Conservation (phyloP, 2,797 vertebrate species). For the Cirrhinus molitorella region DNA sequence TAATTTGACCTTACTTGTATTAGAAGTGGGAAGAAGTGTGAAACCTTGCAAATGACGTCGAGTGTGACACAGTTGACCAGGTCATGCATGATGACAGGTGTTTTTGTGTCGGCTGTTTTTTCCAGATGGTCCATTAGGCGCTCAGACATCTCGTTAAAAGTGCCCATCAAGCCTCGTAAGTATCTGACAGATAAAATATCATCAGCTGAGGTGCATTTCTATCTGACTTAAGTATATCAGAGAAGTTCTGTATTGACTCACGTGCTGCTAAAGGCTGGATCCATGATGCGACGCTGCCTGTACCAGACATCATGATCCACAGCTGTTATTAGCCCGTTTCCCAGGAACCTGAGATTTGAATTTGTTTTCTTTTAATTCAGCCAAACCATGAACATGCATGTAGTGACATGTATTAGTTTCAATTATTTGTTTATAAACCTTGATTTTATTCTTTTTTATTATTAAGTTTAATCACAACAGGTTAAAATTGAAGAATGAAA, state of each 20-base stretch:
- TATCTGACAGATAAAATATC: constrained; percentile 73
- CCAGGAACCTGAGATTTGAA: constrained; percentile 81
- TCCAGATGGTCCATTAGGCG: constrained; percentile 83
- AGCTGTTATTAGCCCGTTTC: constrained; percentile 84
- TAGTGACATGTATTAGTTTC: no score
- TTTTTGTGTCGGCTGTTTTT: constrained; percentile 78
- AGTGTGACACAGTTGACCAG: constrained; percentile 84
- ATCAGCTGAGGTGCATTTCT: background rate
- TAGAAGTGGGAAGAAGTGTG: background rate
- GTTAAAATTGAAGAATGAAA: no score
- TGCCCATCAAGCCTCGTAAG: constrained; percentile 83
- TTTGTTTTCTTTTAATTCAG: no score
- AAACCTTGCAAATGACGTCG: constrained; percentile 89
- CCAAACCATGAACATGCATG: no score
- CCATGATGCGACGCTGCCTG: constrained; percentile 89
- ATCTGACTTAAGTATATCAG: background rate
- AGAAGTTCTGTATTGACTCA: constrained; percentile 69
- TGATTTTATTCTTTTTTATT: no score
- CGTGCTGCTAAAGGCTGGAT: constrained; percentile 89
- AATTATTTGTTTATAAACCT: no score
- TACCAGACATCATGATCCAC: constrained; percentile 84
- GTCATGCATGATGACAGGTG: constrained; percentile 79
- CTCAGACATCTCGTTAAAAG: constrained; percentile 90
- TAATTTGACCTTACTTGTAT: background rate
- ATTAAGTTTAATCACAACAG: no score